These are phyloP conservation scores for Malacoraja senta DNA, from an alignment of 2,797 vertebrate species.

Conservation along the genomic window DNA sequence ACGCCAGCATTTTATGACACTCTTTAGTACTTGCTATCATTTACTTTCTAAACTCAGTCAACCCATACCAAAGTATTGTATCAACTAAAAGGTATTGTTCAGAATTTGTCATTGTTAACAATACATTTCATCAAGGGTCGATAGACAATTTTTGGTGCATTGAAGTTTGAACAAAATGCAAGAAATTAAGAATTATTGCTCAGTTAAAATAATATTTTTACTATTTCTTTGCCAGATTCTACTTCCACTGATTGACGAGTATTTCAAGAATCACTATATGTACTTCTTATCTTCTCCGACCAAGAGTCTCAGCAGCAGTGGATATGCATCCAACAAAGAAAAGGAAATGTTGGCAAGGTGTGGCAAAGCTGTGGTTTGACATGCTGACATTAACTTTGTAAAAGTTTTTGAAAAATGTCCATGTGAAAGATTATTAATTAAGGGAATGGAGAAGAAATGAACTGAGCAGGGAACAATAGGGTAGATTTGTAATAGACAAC, in stretches of 20 bases:
- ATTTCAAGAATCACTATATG: conserved; percentile 94
- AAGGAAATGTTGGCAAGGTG: conserved; percentile 98
- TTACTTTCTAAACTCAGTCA: background rate
- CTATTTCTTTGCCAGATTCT: conserved; percentile 69
- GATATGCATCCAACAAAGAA: conserved; percentile 94
- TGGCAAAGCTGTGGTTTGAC: conserved; percentile 32
- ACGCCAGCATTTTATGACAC: background rate
- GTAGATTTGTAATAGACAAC: background rate
- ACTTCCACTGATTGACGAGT: conserved; percentile 92
- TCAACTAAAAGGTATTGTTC: background rate
- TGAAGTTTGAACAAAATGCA: background rate
- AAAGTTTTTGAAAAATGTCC: background rate
- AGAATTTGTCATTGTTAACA: background rate
- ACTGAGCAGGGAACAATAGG: background rate
- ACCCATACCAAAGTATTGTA: background rate
- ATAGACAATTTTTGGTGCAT: background rate
- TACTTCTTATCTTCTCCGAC: conserved; percentile 93
- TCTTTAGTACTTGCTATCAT: background rate
- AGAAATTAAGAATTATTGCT: background rate
- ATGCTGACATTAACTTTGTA: background rate
- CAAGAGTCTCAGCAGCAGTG: conserved; percentile 89
- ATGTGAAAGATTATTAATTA: background rate
- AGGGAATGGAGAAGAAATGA: background rate
- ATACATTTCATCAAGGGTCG: background rate
- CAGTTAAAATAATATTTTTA: too few species aligned